Evolutionary conservation across 2,888 invertebrate genomes (phyloP), one percentile per base, ranked within the genome.

Genomic region (Mythimna loreyi): DNA sequence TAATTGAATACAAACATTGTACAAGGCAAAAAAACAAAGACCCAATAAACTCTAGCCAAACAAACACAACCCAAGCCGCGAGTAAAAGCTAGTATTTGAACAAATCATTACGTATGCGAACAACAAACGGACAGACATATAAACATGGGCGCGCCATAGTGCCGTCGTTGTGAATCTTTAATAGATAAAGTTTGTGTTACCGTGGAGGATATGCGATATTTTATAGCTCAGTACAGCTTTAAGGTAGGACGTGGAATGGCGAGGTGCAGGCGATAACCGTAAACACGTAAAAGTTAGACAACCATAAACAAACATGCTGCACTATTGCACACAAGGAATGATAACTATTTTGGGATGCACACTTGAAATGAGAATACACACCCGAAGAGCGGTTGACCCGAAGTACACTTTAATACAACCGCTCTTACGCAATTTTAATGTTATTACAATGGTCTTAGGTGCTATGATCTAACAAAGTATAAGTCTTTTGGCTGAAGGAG

Each of bases 121-220:
- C 47, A 36, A 82, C 76, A 65, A 33, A 71, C 68, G 72, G 30
- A 60, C 73, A 71, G 62, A 72, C 68, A 66, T 57, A 76, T 69
- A 80, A 76, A 80, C 75, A 75, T 69, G 57, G 66, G 61, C 33
- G 64, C 70, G 68, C 67, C 64, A 52, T 40, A 52, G 63, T 25
- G 25, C 60, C 60, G 70, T 40, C 25, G 50, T 40, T 21, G 23
- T 81, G 77, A 81, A 85, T 85, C 58, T 78, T 78, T 78, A 77
- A 80, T 75, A 67, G 6, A 3, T 72, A 50, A 68, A 72, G 63
- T 72, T 53, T 55, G 52, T 8, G 25, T 5, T 33, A 47, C 40
- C 0, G 19, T n/a, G 33, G 16, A 1, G 23, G 55, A 30, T 66
- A 67, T 1, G 80, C 64, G 40, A 53, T 56, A 21, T 63, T 55